A percentile compares a stretch with the other conserved stretches of the same genome.
phyloP scores from a whole-genome alignment of 2,888 invertebrate species.

The Agriopis marginaria region DNA sequence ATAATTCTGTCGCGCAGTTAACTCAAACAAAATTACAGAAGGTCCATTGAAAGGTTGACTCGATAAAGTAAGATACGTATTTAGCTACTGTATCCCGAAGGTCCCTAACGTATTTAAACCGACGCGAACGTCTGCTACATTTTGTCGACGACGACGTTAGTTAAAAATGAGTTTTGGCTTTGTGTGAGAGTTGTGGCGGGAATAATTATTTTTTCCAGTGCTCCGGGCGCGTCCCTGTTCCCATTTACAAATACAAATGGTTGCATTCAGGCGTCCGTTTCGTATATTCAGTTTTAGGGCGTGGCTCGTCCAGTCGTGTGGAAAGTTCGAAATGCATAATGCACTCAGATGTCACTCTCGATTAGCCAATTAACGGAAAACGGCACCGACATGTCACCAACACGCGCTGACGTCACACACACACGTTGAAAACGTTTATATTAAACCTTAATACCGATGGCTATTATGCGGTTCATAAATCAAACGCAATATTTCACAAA shows the following conservation, averaged over 20 bases:
- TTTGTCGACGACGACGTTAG: conserved; percentile 58
- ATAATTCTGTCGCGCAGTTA: background rate
- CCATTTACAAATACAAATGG: conserved; percentile 74
- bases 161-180: conserved; percentile 66
- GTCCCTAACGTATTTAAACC: conserved; percentile 41
- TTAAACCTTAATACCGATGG: conserved; percentile 31
- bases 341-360: conserved; percentile 18
- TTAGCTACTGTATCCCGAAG: conserved; percentile 30
- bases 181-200: conserved; percentile 62
- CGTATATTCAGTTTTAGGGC: conserved; percentile 57
- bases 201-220: conserved; percentile 69
- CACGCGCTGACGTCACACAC: conserved; percentile 14
- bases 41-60: conserved; percentile 31
- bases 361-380: conserved; percentile 34
- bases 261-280: conserved; percentile 64
- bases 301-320: conserved; percentile 22
- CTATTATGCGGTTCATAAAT: conserved; percentile 45
- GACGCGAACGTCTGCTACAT: conserved; percentile 52
- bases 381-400: conserved; percentile 20
- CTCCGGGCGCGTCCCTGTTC: conserved; percentile 59
- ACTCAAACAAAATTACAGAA: conserved; percentile 16
- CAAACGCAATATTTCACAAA: conserved; percentile 41
- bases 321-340: conserved; percentile 27
- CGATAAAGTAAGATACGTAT: conserved; percentile 37
- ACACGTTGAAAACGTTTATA: conserved; percentile 25